phyloP scores from a whole-genome alignment of 1,140 invertebrate genomes.

The Drusus annulatus region DNA sequence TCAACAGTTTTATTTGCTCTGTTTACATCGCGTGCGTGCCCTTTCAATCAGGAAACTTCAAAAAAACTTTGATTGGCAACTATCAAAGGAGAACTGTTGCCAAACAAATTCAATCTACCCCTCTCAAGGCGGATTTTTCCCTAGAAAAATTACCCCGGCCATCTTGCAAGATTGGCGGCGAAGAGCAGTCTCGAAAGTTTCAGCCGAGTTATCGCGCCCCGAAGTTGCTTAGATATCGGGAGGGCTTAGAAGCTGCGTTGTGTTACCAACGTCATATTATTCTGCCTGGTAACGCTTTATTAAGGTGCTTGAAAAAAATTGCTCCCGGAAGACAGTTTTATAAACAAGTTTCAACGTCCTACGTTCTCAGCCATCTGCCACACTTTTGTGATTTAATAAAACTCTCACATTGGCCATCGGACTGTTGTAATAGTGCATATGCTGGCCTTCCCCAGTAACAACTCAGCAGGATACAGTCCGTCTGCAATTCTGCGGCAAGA shows the following conservation, averaged over 20 bases:
- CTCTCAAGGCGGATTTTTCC: slow-evolving; percentile 16
- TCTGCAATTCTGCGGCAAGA: too few relatives aligned
- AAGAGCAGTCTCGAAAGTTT: slow-evolving; percentile 36
- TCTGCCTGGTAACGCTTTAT: too few relatives aligned
- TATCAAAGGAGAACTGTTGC: slow-evolving; percentile 47
- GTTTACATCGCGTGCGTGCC: slow-evolving; percentile 20
- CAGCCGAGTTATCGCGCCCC: slow-evolving; percentile 42
- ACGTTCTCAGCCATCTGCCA: too few relatives aligned
- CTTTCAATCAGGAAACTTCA: slow-evolving; percentile 44
- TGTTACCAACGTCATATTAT: too few relatives aligned
- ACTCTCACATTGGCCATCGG: too few relatives aligned
- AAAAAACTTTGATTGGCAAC: slow-evolving; percentile 51
- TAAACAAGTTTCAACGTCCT: too few relatives aligned
- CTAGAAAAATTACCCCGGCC: slow-evolving; percentile 46
- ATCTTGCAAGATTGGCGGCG: background rate
- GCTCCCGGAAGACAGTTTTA: too few relatives aligned
- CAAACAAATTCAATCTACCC: slow-evolving; percentile 51
- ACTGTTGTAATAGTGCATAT: too few relatives aligned
- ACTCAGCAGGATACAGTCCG: too few relatives aligned
- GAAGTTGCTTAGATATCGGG: slow-evolving; percentile 18
- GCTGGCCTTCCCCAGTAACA: too few relatives aligned
- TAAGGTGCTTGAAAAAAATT: too few relatives aligned
- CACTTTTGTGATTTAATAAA: too few relatives aligned
- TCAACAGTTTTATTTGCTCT: slow-evolving; percentile 1
- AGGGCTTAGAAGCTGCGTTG: background rate